Percentiles rank a stretch among this genome's conserved stretches.
Evolutionary conservation across 2,113 vertebrate genomes (phyloP).

Genomic region (Austrofundulus limnaeus): DNA sequence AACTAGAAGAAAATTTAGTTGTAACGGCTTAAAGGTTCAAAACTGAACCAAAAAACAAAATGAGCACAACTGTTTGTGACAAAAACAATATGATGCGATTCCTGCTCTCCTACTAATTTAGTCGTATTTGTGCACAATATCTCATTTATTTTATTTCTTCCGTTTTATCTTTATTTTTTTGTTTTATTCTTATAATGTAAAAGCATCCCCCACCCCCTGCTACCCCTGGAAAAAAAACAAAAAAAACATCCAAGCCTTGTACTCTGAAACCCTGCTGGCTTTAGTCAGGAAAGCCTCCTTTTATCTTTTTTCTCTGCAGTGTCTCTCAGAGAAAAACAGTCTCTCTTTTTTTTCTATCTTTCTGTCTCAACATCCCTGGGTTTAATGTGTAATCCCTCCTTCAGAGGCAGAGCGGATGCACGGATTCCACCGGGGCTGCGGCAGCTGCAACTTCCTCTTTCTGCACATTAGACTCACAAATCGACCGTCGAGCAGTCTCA

Average conservation of each 20-base stretch:
- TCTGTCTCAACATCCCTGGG: constrained; percentile 43
- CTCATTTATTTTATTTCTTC: neutral
- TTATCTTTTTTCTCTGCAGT: constrained; percentile 31
- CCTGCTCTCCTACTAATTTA: neutral
- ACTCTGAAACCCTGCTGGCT: constrained; percentile 26
- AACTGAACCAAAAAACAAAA: too few species aligned
- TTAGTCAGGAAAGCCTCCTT: constrained; percentile 42
- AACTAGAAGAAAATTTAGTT: neutral
- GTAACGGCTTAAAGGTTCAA: neutral
- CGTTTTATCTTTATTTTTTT: constrained; percentile 22
- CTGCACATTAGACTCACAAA: constrained; percentile 71
- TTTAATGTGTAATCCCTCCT: constrained; percentile 63
- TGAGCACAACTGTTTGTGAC: too few species aligned
- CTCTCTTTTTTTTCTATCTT: constrained; percentile 24
- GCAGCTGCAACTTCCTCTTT: constrained; percentile 54
- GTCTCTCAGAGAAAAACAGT: constrained; percentile 35
- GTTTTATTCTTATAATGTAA: constrained; percentile 23
- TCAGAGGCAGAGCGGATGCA: constrained; percentile 43
- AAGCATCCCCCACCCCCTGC: neutral
- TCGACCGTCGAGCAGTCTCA: constrained; percentile 40
- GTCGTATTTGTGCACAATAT: neutral
- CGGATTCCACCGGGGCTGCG: constrained; percentile 17
- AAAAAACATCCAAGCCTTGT: constrained; percentile 19
- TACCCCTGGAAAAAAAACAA: neutral
- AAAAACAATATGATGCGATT: neutral